Percentiles rank a stretch among this genome's conserved stretches.
Conservation (phyloP, 2,888 invertebrate species). For the Mythimna vitellina region DNA sequence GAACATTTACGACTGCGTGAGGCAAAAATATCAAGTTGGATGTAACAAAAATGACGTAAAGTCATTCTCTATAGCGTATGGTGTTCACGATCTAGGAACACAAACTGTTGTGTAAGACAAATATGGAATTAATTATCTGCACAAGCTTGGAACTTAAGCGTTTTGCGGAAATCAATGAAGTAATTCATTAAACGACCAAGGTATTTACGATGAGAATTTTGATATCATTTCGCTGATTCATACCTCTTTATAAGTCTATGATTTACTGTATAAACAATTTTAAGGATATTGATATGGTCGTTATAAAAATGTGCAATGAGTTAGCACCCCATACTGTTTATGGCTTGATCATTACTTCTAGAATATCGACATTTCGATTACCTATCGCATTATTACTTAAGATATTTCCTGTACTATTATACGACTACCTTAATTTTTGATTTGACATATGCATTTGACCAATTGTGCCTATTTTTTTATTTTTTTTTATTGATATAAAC, state of each 20-base stretch:
- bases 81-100: constrained; percentile 65
- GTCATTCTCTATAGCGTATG: constrained; percentile 66
- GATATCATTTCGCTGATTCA: neutral
- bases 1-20: constrained; percentile 44
- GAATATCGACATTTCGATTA: neutral
- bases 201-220: neutral
- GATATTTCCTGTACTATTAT: neutral
- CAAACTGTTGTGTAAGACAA: constrained; percentile 62
- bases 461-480: too few relatives aligned
- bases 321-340: neutral
- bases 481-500: too few relatives aligned
- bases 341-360: neutral
- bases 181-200: neutral
- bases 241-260: neutral
- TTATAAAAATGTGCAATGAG: neutral
- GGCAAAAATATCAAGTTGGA: constrained; percentile 54
- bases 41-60: constrained; percentile 71
- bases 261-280: neutral
- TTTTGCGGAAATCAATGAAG: constrained; percentile 9
- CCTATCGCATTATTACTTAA: neutral
- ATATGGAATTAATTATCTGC: constrained; percentile 68
- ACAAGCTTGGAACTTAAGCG: constrained; percentile 39
- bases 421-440: neutral
- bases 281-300: neutral
- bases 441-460: neutral